phyloP scores from a whole-genome alignment of 1,140 invertebrate species.

The Stegodyphus dumicola region DNA sequence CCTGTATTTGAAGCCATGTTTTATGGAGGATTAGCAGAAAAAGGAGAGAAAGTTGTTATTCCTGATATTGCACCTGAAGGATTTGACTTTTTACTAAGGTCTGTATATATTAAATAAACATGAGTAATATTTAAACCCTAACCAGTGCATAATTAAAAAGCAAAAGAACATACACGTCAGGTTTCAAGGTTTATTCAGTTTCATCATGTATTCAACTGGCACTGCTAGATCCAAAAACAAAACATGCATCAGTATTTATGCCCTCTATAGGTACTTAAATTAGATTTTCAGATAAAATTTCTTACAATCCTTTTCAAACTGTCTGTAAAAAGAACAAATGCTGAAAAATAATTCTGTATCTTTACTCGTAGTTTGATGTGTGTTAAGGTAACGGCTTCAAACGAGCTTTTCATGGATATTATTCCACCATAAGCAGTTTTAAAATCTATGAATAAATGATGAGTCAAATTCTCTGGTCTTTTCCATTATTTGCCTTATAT shows the following conservation, averaged over 20 bases:
- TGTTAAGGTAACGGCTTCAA: neutral
- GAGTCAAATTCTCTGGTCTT: neutral
- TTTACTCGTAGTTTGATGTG: neutral
- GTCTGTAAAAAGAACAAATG: neutral
- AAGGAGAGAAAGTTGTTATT: conserved; percentile 77
- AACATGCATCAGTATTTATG: too few species aligned
- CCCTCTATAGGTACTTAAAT: too few species aligned
- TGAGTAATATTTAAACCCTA: too few species aligned
- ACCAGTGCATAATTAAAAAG: too few species aligned
- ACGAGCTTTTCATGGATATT: neutral
- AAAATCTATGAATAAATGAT: neutral
- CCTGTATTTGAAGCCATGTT: conserved; percentile 86
- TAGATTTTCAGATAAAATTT: neutral
- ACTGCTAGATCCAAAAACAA: too few species aligned
- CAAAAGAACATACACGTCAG: too few species aligned
- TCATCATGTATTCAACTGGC: too few species aligned
- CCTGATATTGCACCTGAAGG: conserved; percentile 86
- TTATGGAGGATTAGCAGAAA: conserved; percentile 79
- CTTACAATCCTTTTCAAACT: neutral
- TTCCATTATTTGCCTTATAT: neutral
- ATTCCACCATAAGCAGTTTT: neutral
- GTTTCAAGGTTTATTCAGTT: too few species aligned
- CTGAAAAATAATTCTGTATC: neutral
- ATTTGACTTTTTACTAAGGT: conserved; percentile 80
- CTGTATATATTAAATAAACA: conserved; percentile 61